Evolutionary conservation across 2,888 invertebrate genomes (phyloP).

Genomic region (Diploptera punctata): DNA sequence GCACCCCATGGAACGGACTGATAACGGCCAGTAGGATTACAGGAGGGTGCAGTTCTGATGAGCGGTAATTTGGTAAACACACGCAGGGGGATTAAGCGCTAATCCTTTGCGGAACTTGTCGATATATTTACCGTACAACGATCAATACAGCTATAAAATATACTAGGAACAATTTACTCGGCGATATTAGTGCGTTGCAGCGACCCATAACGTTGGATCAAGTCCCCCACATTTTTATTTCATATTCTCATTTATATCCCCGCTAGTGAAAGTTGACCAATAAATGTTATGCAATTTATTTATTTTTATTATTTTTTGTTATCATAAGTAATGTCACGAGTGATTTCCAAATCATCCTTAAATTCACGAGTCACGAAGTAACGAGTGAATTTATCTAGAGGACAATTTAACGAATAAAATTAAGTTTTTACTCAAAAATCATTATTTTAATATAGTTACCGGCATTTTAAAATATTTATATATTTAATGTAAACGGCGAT

Average conservation of each 20-base stretch:
- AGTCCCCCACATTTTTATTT: slow-evolving; percentile 5
- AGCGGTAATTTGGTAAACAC: slow-evolving; percentile 30
- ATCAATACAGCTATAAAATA: slow-evolving; percentile 22
- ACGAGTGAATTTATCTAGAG: no score
- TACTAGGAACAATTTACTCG: slow-evolving; percentile 29
- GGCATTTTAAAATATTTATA: no score
- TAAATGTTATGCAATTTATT: no score
- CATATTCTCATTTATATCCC: not conserved
- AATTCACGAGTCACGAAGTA: no score
- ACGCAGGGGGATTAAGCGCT: slow-evolving; percentile 9
- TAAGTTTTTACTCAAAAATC: no score
- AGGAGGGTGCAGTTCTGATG: not conserved
- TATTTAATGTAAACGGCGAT: no score
- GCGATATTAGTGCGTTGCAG: slow-evolving; percentile 5
- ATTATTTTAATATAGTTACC: no score
- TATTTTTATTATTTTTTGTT: no score
- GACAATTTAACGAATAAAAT: no score
- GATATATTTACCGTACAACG: slow-evolving; percentile 20
- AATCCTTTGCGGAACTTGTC: slow-evolving; percentile 26
- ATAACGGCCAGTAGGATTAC: slow-evolving; percentile 29
- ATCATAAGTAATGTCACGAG: no score
- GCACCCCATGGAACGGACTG: not conserved
- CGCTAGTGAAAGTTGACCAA: no score
- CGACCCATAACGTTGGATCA: slow-evolving; percentile 21
- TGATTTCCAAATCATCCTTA: no score